Evolutionary conservation across 1,140 invertebrate genomes (phyloP), one percentile per base, ranked within the genome.

Genomic region (Drosophila athabasca): DNA sequence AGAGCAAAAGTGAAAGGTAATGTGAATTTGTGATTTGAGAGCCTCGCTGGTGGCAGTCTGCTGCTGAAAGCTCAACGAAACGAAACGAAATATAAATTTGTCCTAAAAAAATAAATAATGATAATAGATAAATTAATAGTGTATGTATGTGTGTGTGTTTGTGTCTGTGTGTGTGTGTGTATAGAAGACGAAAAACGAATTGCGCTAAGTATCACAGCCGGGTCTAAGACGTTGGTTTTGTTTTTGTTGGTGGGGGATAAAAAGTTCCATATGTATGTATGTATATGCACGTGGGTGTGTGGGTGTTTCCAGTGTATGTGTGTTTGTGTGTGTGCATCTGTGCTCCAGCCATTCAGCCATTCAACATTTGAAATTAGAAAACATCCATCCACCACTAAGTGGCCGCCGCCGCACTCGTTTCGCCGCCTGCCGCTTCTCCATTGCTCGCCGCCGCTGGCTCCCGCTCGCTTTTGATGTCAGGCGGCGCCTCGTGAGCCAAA

Each of bases 131-230:
- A 59, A 57, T 45, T 45, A 70, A 26, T 49, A 39, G 54, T 43
- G 43, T 57, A 6, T 22, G 46, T 13, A 2, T 49, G 46, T 49
- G 43, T 57, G 35, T 26, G 41, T 9, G 51, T 35, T 31, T 17
- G 17, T 41, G 70, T 19, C 4, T 26, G 5, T 26, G 4, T 39
- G 48, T 54, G 55, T 70, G 51, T 62, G 26, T 51, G 60, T 74
- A 48, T 74, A 74, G 70, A 76, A 46, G 66, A 67, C 62, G 64
- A 65, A 64, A 60, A 81, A 82, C 64, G 71, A 87, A 88, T 87
- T 88, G 79, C 76, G 84, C 83, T 88, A 88, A 87, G 77, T 88
- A 88, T 88, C 83, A 88, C 83, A 88, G 83, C 83, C 83, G 83
- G 83, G 84, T 89, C 76, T 87, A 87, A 87, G 83, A 87, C 74